These are phyloP conservation scores for Ictalurus punctatus DNA, from an alignment of 2,113 vertebrate species.

Conservation along the genomic window DNA sequence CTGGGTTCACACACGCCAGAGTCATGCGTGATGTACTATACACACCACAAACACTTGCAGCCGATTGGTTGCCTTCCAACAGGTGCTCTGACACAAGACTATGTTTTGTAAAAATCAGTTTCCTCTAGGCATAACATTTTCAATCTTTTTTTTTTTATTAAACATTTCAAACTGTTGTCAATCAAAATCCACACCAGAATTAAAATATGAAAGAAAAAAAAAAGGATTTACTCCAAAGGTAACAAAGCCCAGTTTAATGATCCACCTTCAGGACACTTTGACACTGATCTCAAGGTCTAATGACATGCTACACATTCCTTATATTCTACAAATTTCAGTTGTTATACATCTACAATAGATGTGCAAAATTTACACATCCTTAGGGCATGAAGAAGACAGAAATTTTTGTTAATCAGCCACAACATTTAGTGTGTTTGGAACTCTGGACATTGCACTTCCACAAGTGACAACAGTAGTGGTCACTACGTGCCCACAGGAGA, in stretches of 20 bases:
- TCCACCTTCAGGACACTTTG: conserved; percentile 21
- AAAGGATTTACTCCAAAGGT: background rate
- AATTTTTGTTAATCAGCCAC: background rate
- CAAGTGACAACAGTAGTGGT: background rate
- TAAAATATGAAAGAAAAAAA: background rate
- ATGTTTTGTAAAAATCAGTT: background rate
- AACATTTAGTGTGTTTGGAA: background rate
- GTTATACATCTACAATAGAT: background rate
- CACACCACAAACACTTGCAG: background rate
- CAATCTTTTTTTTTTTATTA: background rate
- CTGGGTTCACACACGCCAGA: background rate
- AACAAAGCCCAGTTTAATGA: background rate
- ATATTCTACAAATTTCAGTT: background rate
- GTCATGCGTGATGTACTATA: background rate
- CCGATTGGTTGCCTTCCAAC: background rate
- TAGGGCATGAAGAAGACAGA: background rate
- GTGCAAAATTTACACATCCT: background rate
- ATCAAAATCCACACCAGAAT: too few relatives aligned
- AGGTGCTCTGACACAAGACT: background rate
- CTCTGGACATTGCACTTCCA: background rate
- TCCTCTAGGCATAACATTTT: background rate
- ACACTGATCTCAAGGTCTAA: background rate
- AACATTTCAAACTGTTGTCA: background rate
- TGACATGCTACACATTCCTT: background rate
- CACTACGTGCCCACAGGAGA: background rate